Evolutionary conservation across 2,113 vertebrate species (phyloP), one percentile per base, ranked within the genome.

Genomic region (Agapornis roseicollis): DNA sequence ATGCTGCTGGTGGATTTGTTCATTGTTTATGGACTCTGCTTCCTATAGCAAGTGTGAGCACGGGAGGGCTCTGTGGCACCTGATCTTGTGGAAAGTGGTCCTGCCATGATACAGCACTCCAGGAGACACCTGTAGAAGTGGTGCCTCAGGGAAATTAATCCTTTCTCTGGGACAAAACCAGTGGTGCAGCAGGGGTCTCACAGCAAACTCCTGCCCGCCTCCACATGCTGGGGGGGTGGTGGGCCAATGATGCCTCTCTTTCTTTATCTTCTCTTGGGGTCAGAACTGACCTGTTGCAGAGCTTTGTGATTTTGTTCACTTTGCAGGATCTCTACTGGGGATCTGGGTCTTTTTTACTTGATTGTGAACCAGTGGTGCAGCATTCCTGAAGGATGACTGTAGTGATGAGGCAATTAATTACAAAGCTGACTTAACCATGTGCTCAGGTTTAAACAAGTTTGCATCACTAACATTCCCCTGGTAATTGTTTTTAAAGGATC

Each of bases 371-470:
- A 92, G 94, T 11, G 6, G 49, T 1, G 8, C 96, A 91, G n/a
- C 96, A 97, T 97, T 97, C 96, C 96, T 96, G 84, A 77, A 50
- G 78, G 84, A 86, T 93, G 96, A 96, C 88, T 94, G 84, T 79
- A 92, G 68, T 58, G 92, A 93, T 97, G 96, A 97, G 90, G 95
- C 80, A 96, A 96, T 94, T 97, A 97, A 96, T 96, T 96, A 94
- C 68, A 94, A 93, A 93, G 77, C 92, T 95, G 95, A 94, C 89
- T 95, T 93, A 94, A 93, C 80, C 33, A 6, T 23, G 4, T 56
- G 35, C 77, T 93, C 96, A 96, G 88, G 96, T 96, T 96, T 94
- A 93, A 96, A 97, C 96, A 97, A 89, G 96, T 97, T 97, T 94
- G 61, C 94, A 97, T 96, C 96, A 95, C 90, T 80, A 66, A 66